These are phyloP conservation scores for Pithecia hirsuta DNA, from an alignment of 2,797 vertebrate genomes.

Conservation along the genomic window DNA sequence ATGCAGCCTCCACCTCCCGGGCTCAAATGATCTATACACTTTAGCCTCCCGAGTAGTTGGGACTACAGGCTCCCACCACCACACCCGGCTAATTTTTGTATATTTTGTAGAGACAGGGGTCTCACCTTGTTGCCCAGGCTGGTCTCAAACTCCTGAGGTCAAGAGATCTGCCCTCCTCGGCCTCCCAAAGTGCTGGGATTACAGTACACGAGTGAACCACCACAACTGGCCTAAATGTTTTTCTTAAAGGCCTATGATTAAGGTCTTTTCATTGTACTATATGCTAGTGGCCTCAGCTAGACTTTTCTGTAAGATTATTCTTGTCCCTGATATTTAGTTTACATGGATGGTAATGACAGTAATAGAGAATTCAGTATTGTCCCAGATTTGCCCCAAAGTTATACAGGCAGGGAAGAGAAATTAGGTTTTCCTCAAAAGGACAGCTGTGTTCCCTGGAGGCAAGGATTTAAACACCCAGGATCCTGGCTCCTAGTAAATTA, in stretches of 20 bases:
- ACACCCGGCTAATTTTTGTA: background rate
- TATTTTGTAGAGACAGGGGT: background rate
- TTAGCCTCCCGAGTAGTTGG: background rate
- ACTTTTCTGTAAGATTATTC: background rate
- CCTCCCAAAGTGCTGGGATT: background rate
- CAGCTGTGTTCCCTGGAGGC: background rate
- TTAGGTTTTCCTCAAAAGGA: background rate
- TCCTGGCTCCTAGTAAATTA: background rate
- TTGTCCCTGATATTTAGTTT: background rate
- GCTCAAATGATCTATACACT: background rate
- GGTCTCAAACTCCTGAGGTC: background rate
- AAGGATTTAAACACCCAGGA: background rate
- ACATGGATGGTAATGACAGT: background rate
- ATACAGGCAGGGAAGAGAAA: background rate
- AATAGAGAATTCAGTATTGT: background rate
- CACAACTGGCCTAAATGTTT: no score
- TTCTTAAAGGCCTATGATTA: background rate
- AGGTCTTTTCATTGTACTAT: background rate
- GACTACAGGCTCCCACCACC: background rate
- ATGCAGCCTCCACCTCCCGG: background rate
- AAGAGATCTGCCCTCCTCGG: background rate
- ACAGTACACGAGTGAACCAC: background rate
- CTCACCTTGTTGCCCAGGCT: background rate
- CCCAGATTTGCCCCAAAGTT: background rate
- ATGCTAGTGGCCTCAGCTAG: background rate